phyloP scores from a whole-genome alignment of 2,113 vertebrate species.

The Crocuta crocuta region DNA sequence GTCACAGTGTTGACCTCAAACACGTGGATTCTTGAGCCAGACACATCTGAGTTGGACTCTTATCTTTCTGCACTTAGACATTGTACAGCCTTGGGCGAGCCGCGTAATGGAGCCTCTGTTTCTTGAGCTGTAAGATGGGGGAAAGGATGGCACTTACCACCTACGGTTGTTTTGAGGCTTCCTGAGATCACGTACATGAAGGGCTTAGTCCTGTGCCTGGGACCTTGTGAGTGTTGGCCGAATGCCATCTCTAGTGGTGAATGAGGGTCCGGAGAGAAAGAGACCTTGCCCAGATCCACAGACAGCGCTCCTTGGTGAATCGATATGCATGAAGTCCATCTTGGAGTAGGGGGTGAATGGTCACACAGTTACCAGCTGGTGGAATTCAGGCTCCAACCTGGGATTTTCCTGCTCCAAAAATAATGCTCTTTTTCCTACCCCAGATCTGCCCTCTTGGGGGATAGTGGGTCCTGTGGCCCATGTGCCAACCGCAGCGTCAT shows the following conservation, averaged over 20 bases:
- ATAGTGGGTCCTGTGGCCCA: not conserved
- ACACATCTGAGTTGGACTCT: no score
- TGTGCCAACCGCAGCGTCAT: fast-evolving
- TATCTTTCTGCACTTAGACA: not conserved
- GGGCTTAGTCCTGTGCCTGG: not conserved
- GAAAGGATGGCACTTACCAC: no score
- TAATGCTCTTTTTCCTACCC: no score
- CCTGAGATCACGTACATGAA: not conserved
- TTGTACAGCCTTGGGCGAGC: not conserved
- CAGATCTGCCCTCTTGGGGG: not conserved
- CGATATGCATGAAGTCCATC: fast-evolving
- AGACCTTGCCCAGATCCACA: not conserved
- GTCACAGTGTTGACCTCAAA: fast-evolving
- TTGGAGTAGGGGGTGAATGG: fast-evolving
- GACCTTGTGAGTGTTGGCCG: no score
- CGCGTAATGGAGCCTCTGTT: not conserved
- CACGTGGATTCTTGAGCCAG: not conserved
- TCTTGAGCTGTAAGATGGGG: not conserved
- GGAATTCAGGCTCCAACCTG: not conserved
- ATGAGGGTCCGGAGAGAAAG: not conserved
- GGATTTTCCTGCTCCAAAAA: not conserved
- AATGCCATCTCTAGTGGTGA: not conserved
- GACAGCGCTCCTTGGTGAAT: fast-evolving
- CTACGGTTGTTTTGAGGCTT: not conserved
- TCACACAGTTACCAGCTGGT: not conserved